These are phyloP conservation scores for Portunus trituberculatus DNA, from an alignment of 1,140 invertebrate species.

Conservation along the genomic window DNA sequence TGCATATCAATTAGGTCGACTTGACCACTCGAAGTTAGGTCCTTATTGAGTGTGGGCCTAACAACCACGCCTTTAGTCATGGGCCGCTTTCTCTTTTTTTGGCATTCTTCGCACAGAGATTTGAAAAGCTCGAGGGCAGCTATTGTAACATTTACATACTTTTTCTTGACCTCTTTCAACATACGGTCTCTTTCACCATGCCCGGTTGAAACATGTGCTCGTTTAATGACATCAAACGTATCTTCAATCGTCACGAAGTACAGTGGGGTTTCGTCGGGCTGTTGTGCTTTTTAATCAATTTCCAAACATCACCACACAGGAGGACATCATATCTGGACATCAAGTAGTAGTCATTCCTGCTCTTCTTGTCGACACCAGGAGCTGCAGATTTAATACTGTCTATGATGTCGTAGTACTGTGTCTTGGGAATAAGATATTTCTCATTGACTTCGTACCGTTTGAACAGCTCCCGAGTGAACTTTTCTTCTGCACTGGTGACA, in stretches of 20 bases:
- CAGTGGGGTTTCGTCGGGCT: not conserved
- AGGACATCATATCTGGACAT: constrained; percentile 21
- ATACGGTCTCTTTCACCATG: constrained; percentile 53
- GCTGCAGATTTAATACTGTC: too few relatives aligned
- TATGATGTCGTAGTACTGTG: too few relatives aligned
- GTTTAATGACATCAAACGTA: constrained; percentile 1
- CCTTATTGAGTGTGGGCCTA: constrained; percentile 38
- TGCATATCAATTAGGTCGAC: constrained; percentile 46
- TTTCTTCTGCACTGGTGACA: too few relatives aligned
- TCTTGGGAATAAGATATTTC: too few relatives aligned
- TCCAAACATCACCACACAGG: constrained; percentile 10
- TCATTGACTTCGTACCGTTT: too few relatives aligned
- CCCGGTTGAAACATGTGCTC: constrained; percentile 32
- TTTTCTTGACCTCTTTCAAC: constrained; percentile 18
- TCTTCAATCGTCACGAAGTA: constrained; percentile 30
- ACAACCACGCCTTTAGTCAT: constrained; percentile 33
- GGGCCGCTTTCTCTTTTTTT: not conserved
- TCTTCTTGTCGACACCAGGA: not conserved
- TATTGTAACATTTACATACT: constrained; percentile 41
- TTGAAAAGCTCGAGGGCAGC: constrained; percentile 34
- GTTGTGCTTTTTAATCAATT: not conserved
- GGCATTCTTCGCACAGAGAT: constrained; percentile 39
- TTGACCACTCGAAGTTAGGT: constrained; percentile 49
- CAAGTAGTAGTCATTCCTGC: too few relatives aligned
- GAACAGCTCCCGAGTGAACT: not conserved